Conservation (phyloP, 2,113 vertebrate genomes). For the Natator depressus region DNA sequence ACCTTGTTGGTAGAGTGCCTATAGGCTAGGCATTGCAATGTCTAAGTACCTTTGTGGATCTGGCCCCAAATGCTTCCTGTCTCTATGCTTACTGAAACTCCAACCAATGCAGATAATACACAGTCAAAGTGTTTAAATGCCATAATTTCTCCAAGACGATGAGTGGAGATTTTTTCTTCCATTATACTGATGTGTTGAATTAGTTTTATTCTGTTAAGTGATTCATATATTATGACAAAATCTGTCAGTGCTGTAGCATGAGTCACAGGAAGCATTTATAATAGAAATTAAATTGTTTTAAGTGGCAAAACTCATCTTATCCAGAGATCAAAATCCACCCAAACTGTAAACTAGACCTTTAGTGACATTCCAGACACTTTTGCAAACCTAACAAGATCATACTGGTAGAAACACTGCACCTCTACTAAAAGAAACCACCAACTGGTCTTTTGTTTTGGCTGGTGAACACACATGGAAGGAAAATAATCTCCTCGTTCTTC, state of each 20-base stretch:
- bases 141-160: background rate
- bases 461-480: background rate
- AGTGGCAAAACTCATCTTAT: background rate
- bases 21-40: background rate
- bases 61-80: rapidly evolving
- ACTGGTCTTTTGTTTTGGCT: background rate
- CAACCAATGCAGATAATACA: background rate
- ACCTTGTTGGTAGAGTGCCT: background rate
- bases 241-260: background rate
- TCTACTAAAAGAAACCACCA: background rate
- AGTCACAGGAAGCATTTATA: background rate
- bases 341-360: too few relatives aligned
- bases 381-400: background rate
- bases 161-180: background rate
- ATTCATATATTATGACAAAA: background rate
- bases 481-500: background rate
- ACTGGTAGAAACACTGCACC: background rate
- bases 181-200: background rate
- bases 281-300: background rate
- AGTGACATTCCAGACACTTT: background rate
- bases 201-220: background rate
- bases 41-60: background rate
- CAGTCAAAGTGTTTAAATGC: background rate
- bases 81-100: background rate
- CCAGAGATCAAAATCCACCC: background rate